phyloP scores from a whole-genome alignment of 2,113 vertebrate genomes.

The Erythrolamprus reginae region DNA sequence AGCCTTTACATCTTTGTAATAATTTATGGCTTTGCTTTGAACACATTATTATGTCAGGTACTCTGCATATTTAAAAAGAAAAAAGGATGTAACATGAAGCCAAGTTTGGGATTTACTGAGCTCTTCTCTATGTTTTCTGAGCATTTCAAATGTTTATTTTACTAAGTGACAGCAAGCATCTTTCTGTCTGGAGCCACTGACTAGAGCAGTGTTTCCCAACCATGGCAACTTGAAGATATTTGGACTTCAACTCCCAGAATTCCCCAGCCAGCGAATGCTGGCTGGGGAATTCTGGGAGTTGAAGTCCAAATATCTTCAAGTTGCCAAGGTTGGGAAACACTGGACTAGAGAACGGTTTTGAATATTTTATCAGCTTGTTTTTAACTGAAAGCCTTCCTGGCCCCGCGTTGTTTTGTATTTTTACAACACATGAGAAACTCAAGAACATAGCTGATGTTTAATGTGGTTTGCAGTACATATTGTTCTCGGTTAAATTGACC shows the following conservation, averaged over 20 bases:
- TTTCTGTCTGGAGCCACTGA: neutral
- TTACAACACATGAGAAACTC: neutral
- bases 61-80: neutral
- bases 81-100: neutral
- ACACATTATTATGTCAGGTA: neutral
- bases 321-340: too few species aligned
- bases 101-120: neutral
- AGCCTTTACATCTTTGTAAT: neutral
- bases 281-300: too few species aligned
- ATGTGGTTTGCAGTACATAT: neutral
- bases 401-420: neutral
- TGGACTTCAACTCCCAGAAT: too few species aligned
- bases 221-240: too few species aligned
- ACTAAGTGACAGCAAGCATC: neutral
- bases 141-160: neutral
- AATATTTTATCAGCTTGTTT: neutral
- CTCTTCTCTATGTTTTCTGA: neutral
- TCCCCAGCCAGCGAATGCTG: too few species aligned
- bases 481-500: neutral
- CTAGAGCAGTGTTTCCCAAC: too few species aligned
- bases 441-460: neutral
- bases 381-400: neutral
- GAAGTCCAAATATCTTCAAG: too few species aligned
- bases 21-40: neutral
- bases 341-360: neutral